Evolutionary conservation across 2,888 invertebrate genomes (phyloP), one percentile per base, ranked within the genome.

Genomic region (Norana najaformis): DNA sequence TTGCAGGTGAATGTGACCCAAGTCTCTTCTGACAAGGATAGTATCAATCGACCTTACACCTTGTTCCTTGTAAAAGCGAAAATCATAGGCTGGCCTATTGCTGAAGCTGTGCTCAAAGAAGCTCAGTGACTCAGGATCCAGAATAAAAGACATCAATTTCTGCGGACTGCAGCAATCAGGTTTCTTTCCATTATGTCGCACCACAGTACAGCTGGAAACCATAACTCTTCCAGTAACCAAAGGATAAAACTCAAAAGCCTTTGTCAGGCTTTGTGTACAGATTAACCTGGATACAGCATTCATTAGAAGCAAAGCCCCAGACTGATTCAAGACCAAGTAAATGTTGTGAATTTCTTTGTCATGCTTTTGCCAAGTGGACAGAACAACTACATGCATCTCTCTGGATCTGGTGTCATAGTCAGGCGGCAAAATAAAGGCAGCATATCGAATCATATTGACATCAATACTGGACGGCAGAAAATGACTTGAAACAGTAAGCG

Each of bases 21-120:
- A 23, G 23, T 35, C 85, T 35, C 35, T 85, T 14, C 23, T 36
- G 85, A 85, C 37, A 35, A 85, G 20, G 36, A 85, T 36, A 1
- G 35, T 36, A 35, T 85, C 85, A 85, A 85, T 85, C n/a, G 36
- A 30, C 37, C 18, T 85, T 85, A 35, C 16, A 6, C 85, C 36
- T 85, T 16, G 30, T 85, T 85, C 85, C 14, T 85, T 85, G 85
- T 85, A 85, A 23, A 85, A 85, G 36, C 85, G 85, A 85, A 85
- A 85, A 85, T 85, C 85, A 85, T 36, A 36, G 85, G 23, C 20
- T 37, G 85, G 85, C 36, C 34, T 13, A 37, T 36, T 85, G 85
- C 85, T 85, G 36, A 85, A 85, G 36, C 37, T 8, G 16, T 85
- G 35, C 85, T 85, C 85, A 23, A 36, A 85, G 36, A 85, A 85